Evolutionary conservation across 2,797 vertebrate species (phyloP), one percentile per base, ranked within the genome.

Genomic region (Chaenodraco wilsoni): DNA sequence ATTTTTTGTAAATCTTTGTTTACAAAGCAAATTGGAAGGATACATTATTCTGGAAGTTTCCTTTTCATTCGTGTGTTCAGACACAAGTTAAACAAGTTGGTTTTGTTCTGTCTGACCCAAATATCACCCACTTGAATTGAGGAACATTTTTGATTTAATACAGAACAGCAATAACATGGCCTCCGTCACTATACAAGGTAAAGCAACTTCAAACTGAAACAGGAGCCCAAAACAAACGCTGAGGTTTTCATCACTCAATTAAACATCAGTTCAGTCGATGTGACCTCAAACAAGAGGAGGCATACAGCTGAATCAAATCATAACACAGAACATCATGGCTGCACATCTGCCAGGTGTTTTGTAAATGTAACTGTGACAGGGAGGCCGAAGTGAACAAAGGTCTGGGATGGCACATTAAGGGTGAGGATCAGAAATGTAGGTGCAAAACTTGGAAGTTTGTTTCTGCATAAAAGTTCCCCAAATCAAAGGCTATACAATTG

Each of bases 401-500:
- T 57, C 43, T 79, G 73, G 65, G 50, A 65, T 43, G 76, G 66
- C 61, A 78, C 65, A 74, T 61, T 45, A 78, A 68, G 51, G 58
- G 57, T 82, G 65, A 33, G n/a, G 77, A 72, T 83, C 74, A 76
- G 65, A 87, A 74, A 74, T 33, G 9, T 74, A 46, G 67, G 73
- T 76, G 69, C 33, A 37, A 37, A 37, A 37, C 70, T 37, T 9
- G 23, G 11, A 78, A 83, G n/a, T 66, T 60, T 82, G 79, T 60
- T 74, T 76, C 84, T 84, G 79, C 84, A 83, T 86, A 85, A 90
- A 83, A 83, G 66, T 81, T 76, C 57, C 76, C 70, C 66, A 67
- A 76, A 69, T 87, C 78, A 84, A 90, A 91, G 81, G 76, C 86
- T 91, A 87, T 89, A 91, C 88, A 92, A 92, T 86, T 33, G 17